Evolutionary conservation across 2,797 vertebrate species (phyloP), one percentile per base, ranked within the genome.

Genomic region (Fringilla coelebs): DNA sequence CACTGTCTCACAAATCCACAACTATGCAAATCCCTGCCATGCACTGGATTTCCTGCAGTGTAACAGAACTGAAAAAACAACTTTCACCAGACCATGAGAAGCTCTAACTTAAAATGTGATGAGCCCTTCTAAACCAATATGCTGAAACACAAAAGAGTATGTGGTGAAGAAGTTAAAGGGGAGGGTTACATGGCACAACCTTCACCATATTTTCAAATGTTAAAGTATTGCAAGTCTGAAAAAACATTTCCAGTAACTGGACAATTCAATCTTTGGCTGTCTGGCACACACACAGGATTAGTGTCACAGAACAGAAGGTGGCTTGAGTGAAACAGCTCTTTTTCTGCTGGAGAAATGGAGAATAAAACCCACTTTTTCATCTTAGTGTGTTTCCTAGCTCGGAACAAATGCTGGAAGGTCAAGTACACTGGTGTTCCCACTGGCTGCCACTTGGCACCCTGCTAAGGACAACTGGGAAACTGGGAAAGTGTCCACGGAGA

Each of bases 21-120:
- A 0, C 1, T 4, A 14, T 17, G 41, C 51, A 34, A 70, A 65
- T 9, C 38, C 41, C 58, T 9, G 6, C 19, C 13, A 34, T 0
- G 11, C 36, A 21, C 36, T 19, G 6, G 38, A 36, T 45, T 55
- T 40, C 7, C 70, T 25, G 38, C 60, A 79, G 62, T 1, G 0
- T 4, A 5, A 61, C 3, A 71, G 41, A 73, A 55, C 12, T 26
- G 28, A 49, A 68, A 49, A 70, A 75, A 72, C 46, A 49, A 68
- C 40, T 58, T 31, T 11, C 36, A 48, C 13, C 36, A 93, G 52
- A 80, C 7, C 32, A 57, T 24, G 22, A 68, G 26, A 85, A 77
- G 32, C 57, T 66, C 36, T 57, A 79, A 60, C 0, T 3, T 58
- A 36, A 72, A 49, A 76, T 1, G 2, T 4, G 22, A 63, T 18